These are phyloP conservation scores for Cecidostiba fungosa DNA, from an alignment of 2,888 invertebrate genomes.

Conservation along the genomic window DNA sequence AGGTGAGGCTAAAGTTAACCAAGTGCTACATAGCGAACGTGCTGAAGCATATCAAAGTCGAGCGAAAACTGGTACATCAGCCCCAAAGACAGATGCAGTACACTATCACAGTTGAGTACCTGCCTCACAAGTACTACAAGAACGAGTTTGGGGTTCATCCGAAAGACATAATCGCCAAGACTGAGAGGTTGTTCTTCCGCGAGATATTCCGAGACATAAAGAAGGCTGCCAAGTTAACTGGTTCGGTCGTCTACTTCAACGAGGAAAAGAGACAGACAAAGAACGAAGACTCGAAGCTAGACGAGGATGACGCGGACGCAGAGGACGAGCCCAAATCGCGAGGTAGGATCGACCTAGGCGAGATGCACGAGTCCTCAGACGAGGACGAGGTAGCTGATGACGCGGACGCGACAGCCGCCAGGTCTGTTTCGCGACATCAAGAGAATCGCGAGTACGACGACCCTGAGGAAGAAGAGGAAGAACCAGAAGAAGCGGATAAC, in stretches of 20 bases:
- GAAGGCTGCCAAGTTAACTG: slow-evolving; percentile 82
- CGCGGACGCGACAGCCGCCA: slow-evolving; percentile 79
- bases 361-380: slow-evolving; percentile 84
- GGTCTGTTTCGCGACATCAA: slow-evolving; percentile 78
- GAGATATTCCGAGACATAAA: slow-evolving; percentile 85
- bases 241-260: slow-evolving; percentile 80
- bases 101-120: slow-evolving; percentile 86
- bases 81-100: slow-evolving; percentile 84
- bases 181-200: slow-evolving; percentile 88
- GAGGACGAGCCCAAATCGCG: slow-evolving; percentile 26
- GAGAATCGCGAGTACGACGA: slow-evolving; percentile 82
- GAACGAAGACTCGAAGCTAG: slow-evolving; percentile 73
- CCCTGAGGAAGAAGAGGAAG: slow-evolving; percentile 79
- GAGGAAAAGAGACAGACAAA: slow-evolving; percentile 78
- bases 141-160: slow-evolving; percentile 88
- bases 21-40: slow-evolving; percentile 90
- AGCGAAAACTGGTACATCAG: slow-evolving; percentile 82
- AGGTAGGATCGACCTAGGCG: slow-evolving; percentile 70
- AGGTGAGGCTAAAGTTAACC: slow-evolving; percentile 87
- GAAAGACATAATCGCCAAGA: slow-evolving; percentile 85
- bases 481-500: slow-evolving; percentile 72
- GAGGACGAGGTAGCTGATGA: slow-evolving; percentile 85
- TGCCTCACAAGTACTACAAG: slow-evolving; percentile 88
- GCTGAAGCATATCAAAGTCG: slow-evolving; percentile 86
- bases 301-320: slow-evolving; percentile 79